Base-by-base conservation (phyloP, 2,797 vertebrate genomes). In the Brachyrhaphis roseni region DNA sequence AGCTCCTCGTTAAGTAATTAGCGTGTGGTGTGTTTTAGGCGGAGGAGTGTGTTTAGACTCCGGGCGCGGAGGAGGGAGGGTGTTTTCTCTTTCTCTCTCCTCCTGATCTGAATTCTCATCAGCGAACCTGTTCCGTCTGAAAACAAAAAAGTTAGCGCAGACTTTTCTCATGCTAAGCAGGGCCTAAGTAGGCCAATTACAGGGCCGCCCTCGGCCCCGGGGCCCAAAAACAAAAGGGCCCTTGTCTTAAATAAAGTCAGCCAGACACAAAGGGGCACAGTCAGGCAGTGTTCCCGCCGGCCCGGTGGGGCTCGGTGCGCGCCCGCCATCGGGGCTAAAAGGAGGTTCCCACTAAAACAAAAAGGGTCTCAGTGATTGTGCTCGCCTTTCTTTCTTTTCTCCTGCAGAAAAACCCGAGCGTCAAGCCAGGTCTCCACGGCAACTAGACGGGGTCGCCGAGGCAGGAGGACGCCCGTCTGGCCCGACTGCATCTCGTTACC, bases 81-180 rank as follows among this genome's bases (percentile, higher is more conserved):
- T 31, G 36, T 68, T 78, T 71, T 68, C 74, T 77, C 72, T 85
- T 96, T 96, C 90, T 79, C 96, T 95, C 96, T 95, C 90, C 94
- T 95, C 95, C 97, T 97, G 95, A 97, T 98, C 96, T 96, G 96
- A 97, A 98, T 98, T 98, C 97, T 96, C 96, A 97, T 98, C 97
- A 97, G 95, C 96, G 88, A 94, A 76, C 82, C 75, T 72, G 55
- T 96, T 95, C 96, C 15, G 82, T 73, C 85, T 86, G 62, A 84
- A 90, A 92, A 92, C 92, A 92, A 92, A 64, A 51, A 88, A 88
- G 92, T 92, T 89, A 87, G 91, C 96, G 95, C 95, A 94, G 95
- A 95, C 96, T 95, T 98, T 99, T 98, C 97, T 98, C 95, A 99
- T 98, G 97, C 97, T 98, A 99, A 99, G 95, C 94, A 97, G 96